These are phyloP conservation scores for Bibio marci DNA, from an alignment of 2,888 invertebrate genomes.

Conservation along the genomic window DNA sequence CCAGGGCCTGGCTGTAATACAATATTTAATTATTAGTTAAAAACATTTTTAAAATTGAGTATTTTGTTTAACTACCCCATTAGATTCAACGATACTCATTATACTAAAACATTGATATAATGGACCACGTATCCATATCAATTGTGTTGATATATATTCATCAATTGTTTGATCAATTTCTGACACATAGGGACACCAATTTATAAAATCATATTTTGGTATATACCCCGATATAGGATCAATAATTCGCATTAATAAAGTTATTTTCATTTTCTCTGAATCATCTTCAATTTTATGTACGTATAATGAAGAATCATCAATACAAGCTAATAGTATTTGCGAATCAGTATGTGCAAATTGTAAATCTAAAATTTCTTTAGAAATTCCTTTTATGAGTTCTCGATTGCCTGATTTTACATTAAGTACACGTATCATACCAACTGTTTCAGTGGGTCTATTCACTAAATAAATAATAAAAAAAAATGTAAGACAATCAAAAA, in stretches of 20 bases:
- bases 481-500: conserved; percentile 4
- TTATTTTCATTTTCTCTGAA: conserved; percentile 31
- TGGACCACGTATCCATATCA: conserved; percentile 64
- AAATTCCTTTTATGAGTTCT: conserved; percentile 70
- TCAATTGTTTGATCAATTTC: conserved; percentile 38
- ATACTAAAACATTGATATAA: conserved; percentile 31
- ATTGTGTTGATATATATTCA: conserved; percentile 51
- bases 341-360: conserved; percentile 72
- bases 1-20: background rate
- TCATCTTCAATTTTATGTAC: conserved; percentile 51
- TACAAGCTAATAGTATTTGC: conserved; percentile 66
- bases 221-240: conserved; percentile 25
- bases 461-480: conserved; percentile 3
- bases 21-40: background rate
- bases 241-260: conserved; percentile 29
- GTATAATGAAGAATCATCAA: conserved; percentile 74
- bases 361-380: conserved; percentile 76
- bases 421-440: conserved; percentile 69
- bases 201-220: conserved; percentile 48
- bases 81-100: conserved; percentile 19
- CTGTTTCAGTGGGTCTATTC: conserved; percentile 13
- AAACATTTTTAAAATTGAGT: background rate
- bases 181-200: conserved; percentile 90
- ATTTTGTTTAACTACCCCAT: conserved; percentile 24
- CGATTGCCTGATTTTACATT: conserved; percentile 49